Conservation (phyloP, 2,113 vertebrate genomes). For the Proterorhinus semilunaris region DNA sequence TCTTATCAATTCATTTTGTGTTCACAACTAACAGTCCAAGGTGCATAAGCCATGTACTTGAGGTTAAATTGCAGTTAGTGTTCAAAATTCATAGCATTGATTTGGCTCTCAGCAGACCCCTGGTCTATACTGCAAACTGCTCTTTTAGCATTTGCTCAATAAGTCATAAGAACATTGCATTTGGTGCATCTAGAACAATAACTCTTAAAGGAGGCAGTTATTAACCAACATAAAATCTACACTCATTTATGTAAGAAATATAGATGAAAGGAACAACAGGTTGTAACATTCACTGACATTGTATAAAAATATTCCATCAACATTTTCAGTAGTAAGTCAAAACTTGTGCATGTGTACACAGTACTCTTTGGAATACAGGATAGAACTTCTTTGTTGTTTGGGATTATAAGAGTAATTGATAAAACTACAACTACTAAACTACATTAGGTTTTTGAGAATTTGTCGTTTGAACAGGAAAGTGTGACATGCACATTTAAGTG, state of each 20-base stretch:
- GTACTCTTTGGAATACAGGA: neutral
- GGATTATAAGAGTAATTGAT: neutral
- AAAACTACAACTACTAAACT: neutral
- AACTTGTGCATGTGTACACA: neutral
- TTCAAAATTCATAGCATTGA: conserved; percentile 69
- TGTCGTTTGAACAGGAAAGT: neutral
- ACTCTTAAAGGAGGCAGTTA: no score
- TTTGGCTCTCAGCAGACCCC: conserved; percentile 45
- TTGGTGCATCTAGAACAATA: conserved; percentile 4
- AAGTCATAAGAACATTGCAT: conserved; percentile 32
- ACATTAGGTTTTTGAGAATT: neutral
- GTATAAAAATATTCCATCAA: neutral
- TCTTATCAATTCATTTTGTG: neutral
- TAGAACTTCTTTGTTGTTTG: neutral
- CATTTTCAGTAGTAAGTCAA: neutral
- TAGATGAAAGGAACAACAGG: neutral
- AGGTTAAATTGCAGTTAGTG: conserved; percentile 46
- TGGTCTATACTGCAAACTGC: conserved; percentile 26
- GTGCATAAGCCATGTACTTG: conserved; percentile 41
- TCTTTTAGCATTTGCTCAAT: conserved; percentile 33
- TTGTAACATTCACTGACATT: neutral
- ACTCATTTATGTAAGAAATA: neutral
- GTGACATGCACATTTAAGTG: neutral
- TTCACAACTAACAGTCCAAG: conserved; percentile 6
- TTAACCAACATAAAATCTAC: neutral